phyloP scores from a whole-genome alignment of 2,797 vertebrate genomes.

The Macropodus opercularis region DNA sequence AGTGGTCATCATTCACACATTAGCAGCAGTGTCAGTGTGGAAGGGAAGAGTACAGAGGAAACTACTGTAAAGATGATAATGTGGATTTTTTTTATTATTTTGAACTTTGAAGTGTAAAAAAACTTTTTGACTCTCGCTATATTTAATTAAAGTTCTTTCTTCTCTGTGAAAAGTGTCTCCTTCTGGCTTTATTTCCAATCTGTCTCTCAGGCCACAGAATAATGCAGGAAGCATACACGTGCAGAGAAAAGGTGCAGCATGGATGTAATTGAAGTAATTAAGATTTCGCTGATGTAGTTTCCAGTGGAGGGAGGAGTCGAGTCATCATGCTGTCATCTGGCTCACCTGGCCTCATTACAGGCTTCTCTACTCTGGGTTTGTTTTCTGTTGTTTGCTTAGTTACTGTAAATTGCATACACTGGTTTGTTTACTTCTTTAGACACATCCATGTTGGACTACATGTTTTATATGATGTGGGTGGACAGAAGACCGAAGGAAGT shows the following conservation, averaged over 20 bases:
- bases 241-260: not conserved
- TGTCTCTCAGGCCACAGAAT: not conserved
- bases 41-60: slow-evolving; percentile 84
- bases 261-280: not conserved
- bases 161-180: slow-evolving; percentile 88
- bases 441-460: not conserved
- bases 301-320: not conserved
- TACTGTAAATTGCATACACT: not conserved
- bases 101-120: slow-evolving; percentile 96
- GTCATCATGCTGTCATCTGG: not conserved
- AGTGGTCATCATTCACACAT: slow-evolving; percentile 55
- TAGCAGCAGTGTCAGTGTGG: slow-evolving; percentile 87
- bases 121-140: slow-evolving; percentile 99
- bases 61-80: slow-evolving; percentile 98
- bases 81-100: slow-evolving; percentile 88
- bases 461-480: too few species aligned
- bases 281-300: not conserved
- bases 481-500: too few species aligned
- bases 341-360: slow-evolving; percentile 1
- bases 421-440: too few species aligned
- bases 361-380: not conserved
- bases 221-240: not conserved
- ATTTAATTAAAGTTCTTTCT: slow-evolving; percentile 99
- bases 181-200: slow-evolving; percentile 80
- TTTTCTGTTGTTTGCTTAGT: not conserved